These are phyloP conservation scores for Lynx canadensis DNA, from an alignment of 2,113 vertebrate species.

Conservation along the genomic window DNA sequence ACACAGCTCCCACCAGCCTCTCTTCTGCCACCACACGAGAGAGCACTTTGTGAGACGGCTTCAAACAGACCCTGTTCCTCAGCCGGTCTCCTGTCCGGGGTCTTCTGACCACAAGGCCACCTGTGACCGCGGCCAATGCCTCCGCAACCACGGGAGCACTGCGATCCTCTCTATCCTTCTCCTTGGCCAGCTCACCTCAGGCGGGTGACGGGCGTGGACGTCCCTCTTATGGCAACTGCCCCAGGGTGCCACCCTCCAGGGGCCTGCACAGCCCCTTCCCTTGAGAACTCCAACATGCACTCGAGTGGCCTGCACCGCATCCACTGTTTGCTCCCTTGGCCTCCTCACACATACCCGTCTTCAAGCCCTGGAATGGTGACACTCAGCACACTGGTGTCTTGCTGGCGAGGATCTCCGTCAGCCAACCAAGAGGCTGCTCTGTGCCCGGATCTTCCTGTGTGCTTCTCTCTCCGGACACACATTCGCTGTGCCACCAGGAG, in stretches of 20 bases:
- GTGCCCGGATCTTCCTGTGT: neutral
- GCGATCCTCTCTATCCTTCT: neutral
- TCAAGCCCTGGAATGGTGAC: too few relatives aligned
- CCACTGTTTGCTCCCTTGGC: too few relatives aligned
- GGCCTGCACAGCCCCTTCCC: too few relatives aligned
- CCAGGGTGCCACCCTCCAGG: neutral
- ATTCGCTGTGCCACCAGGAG: rapidly evolving
- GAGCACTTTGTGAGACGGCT: neutral
- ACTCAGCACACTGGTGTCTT: too few relatives aligned
- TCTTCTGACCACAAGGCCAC: neutral
- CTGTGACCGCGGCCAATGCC: rapidly evolving
- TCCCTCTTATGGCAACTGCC: neutral
- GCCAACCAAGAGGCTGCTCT: too few relatives aligned
- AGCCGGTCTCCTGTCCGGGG: neutral
- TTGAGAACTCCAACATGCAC: too few relatives aligned
- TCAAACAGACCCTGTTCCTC: neutral
- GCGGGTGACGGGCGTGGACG: neutral
- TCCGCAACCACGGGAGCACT: neutral
- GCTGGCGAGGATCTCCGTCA: too few relatives aligned
- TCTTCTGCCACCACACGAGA: rapidly evolving
- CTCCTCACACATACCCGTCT: too few relatives aligned
- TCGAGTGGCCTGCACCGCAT: too few relatives aligned
- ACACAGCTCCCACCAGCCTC: neutral
- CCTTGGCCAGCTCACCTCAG: neutral
- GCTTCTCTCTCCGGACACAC: too few relatives aligned